These are phyloP conservation scores for Puntigrus tetrazona DNA, from an alignment of 2,113 vertebrate genomes.

Conservation along the genomic window DNA sequence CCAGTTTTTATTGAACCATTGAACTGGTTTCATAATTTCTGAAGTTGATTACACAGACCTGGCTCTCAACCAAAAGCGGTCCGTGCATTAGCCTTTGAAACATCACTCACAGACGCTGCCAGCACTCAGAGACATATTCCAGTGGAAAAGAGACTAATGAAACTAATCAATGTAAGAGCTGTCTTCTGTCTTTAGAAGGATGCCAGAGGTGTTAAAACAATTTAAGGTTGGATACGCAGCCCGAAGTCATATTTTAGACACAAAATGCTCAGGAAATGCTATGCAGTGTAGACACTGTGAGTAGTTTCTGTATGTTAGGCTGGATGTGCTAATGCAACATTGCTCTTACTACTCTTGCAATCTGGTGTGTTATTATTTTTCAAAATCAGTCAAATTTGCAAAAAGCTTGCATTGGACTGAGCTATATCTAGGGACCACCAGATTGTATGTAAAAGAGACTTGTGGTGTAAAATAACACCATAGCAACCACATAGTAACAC, in stretches of 20 bases:
- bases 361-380: not conserved
- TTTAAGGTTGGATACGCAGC: slow-evolving; percentile 6
- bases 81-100: slow-evolving; percentile 47
- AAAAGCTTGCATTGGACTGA: not conserved
- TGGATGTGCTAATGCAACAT: not conserved
- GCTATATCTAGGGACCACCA: not conserved
- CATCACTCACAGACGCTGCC: slow-evolving; percentile 25
- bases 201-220: not conserved
- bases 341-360: not conserved
- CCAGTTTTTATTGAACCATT: slow-evolving; percentile 47
- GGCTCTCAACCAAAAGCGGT: slow-evolving; percentile 39
- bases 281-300: not conserved
- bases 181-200: slow-evolving; percentile 39
- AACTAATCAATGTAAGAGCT: slow-evolving; percentile 44
- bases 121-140: slow-evolving; percentile 29
- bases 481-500: not conserved
- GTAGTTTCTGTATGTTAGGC: not conserved
- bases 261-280: not conserved
- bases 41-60: slow-evolving; percentile 34
- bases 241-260: not conserved
- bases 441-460: not conserved
- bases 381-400: not conserved
- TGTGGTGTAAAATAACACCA: not conserved
- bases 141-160: slow-evolving; percentile 39
- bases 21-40: slow-evolving; percentile 53